phyloP scores from a whole-genome alignment of 2,888 invertebrate species.

The Nomada fucata region DNA sequence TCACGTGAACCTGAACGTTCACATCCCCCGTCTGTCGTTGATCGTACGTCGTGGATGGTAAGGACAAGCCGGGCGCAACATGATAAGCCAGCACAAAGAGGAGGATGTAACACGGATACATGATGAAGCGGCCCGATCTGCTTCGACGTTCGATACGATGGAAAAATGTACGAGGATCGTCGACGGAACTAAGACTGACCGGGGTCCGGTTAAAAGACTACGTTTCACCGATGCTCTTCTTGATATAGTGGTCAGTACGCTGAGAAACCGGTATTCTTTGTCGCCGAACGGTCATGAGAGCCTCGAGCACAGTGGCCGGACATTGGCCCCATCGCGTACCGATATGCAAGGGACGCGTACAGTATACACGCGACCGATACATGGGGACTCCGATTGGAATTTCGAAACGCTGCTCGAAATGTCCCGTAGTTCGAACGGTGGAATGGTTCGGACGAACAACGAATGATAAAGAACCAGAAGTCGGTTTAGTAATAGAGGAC shows the following conservation, averaged over 20 bases:
- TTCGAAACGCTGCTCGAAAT: background rate
- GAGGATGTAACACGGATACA: slow-evolving; percentile 72
- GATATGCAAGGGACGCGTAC: slow-evolving; percentile 24
- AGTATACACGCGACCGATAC: slow-evolving; percentile 3
- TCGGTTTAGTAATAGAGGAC: background rate
- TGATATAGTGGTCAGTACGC: slow-evolving; percentile 56
- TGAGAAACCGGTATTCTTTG: slow-evolving; percentile 70
- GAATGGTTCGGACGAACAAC: background rate
- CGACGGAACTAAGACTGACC: slow-evolving; percentile 44
- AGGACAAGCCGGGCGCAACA: slow-evolving; percentile 80
- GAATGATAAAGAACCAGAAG: slow-evolving; percentile 1
- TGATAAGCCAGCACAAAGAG: slow-evolving; percentile 83
- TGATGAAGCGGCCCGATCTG: slow-evolving; percentile 24
- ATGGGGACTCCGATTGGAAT: slow-evolving; percentile 41
- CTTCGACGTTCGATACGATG: background rate
- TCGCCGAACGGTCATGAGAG: slow-evolving; percentile 58
- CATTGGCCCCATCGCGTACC: slow-evolving; percentile 67
- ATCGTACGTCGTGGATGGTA: slow-evolving; percentile 85
- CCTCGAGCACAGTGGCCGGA: slow-evolving; percentile 67
- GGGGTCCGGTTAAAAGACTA: slow-evolving; percentile 39
- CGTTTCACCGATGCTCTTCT: slow-evolving; percentile 44
- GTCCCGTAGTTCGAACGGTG: background rate
- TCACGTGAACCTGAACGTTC: slow-evolving; percentile 92
- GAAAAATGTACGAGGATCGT: slow-evolving; percentile 53
- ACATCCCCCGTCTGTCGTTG: slow-evolving; percentile 92